Conservation (phyloP, 2,797 vertebrate genomes). For the Oryzias dopingdopingensis region DNA sequence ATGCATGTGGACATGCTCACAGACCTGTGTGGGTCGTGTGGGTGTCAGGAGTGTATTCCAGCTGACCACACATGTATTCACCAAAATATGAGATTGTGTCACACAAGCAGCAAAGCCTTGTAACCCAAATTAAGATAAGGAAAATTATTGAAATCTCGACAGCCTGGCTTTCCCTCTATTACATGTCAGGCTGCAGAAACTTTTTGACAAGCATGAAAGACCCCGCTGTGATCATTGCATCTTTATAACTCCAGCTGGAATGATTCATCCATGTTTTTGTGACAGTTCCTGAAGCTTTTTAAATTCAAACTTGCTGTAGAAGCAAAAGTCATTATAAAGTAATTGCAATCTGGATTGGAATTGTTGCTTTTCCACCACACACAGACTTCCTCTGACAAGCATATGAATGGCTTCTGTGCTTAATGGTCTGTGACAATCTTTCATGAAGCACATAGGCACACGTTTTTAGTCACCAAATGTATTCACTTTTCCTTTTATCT, state of each 20-base stretch:
- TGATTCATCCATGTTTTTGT: conserved; percentile 34
- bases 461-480: conserved; percentile 39
- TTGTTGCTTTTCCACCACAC: conserved; percentile 46
- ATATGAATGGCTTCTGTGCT: conserved; percentile 60
- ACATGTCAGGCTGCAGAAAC: conserved; percentile 5
- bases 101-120: not conserved
- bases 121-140: conserved; percentile 2
- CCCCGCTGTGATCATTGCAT: conserved; percentile 22
- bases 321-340: conserved; percentile 62
- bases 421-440: conserved; percentile 70
- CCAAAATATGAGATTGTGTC: conserved; percentile 10
- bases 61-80: conserved; percentile 32
- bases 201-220: conserved; percentile 21
- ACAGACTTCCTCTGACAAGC: conserved; percentile 61
- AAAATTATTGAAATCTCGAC: not conserved
- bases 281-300: conserved; percentile 46
- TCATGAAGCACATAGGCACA: conserved; percentile 49
- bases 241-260: conserved; percentile 34
- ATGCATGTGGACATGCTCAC: conserved; percentile 65
- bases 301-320: conserved; percentile 63
- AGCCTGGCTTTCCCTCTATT: conserved; percentile 16
- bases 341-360: conserved; percentile 53
- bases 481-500: conserved; percentile 20
- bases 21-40: conserved; percentile 65
- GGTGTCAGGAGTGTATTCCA: conserved; percentile 46